Evolutionary conservation across 1,140 invertebrate species (phyloP), one percentile per base, ranked within the genome.

Genomic region (Euglossa dilemma): DNA sequence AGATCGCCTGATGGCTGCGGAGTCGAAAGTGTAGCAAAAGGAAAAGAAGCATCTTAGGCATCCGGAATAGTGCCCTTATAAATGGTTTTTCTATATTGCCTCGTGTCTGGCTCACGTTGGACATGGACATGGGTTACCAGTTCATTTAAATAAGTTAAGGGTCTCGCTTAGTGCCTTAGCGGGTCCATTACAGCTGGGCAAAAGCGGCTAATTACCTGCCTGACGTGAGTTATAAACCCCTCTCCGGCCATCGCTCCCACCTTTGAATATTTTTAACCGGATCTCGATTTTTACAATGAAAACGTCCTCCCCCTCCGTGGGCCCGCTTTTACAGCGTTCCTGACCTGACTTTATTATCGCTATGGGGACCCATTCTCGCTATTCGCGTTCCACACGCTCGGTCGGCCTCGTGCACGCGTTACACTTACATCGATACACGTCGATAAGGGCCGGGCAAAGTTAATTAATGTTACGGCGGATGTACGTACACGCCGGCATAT

Each of bases 111-210:
- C 90, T 89, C 89, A 85, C 92, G 90, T 81, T 93, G 92, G 90
- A 93, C 91, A 89, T 91, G 92, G 93, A 94, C 92, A 92, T 93
- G 93, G 93, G 93, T 94, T 94, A 94, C 92, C 90, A 85, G 92
- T 94, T 94, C 92, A 94, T 94, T 94, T 94, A 93, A 94, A 94
- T 94, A 94, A 94, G 93, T 94, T 94, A 94, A 94, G 93, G 93
- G 92, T 93, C 92, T 93, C 92, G 91, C 91, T 93, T 91, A 91
- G 91, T 92, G 91, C 89, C 90, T 93, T 92, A 91, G 92, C 89
- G 88, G 92, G 89, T 94, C 94, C 93, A 94, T 94, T 94, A 94
- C 93, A 94, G 93, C 91, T 92, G 90, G 89, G 90, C 93, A 94
- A 94, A 93, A 94, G 91, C 93, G 92, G 92, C 94, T 94, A 94